A percentile compares a stretch with the other conserved stretches of the same genome.
phyloP scores from a whole-genome alignment of 2,888 invertebrate genomes.

The Brenthis ino region DNA sequence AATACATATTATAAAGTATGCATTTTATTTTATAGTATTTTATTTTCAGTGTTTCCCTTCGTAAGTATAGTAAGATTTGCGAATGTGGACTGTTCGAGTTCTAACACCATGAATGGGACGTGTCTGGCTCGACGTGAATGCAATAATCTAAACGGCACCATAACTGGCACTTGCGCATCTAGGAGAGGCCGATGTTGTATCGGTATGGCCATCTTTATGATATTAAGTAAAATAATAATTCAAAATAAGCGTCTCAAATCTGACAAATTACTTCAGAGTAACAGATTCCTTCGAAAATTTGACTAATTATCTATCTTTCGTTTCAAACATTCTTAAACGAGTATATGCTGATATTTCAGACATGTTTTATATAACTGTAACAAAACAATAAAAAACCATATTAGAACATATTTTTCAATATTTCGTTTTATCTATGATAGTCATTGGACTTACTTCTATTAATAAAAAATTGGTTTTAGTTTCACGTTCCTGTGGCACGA shows the following conservation, averaged over 20 bases:
- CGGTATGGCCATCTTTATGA: conserved; percentile 70
- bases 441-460: background rate
- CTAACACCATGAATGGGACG: conserved; percentile 86
- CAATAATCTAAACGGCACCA: conserved; percentile 85
- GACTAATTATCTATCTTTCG: too few relatives aligned
- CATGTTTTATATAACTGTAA: too few relatives aligned
- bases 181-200: conserved; percentile 91
- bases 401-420: too few relatives aligned
- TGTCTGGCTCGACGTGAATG: conserved; percentile 91
- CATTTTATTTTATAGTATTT: background rate
- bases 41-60: conserved; percentile 83
- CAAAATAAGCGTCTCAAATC: too few relatives aligned
- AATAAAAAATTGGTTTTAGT: conserved; percentile 73
- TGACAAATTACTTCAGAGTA: too few relatives aligned
- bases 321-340: too few relatives aligned
- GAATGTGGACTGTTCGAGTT: conserved; percentile 86
- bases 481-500: conserved; percentile 86
- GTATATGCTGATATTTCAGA: too few relatives aligned
- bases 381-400: too few relatives aligned
- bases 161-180: conserved; percentile 88
- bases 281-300: too few relatives aligned
- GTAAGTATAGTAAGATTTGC: conserved; percentile 90
- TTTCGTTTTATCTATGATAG: too few relatives aligned
- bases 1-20: too few relatives aligned
- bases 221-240: too few relatives aligned